Evolutionary conservation across 1,140 invertebrate species (phyloP), one percentile per base, ranked within the genome.

Genomic region (Drosophila nikananu): DNA sequence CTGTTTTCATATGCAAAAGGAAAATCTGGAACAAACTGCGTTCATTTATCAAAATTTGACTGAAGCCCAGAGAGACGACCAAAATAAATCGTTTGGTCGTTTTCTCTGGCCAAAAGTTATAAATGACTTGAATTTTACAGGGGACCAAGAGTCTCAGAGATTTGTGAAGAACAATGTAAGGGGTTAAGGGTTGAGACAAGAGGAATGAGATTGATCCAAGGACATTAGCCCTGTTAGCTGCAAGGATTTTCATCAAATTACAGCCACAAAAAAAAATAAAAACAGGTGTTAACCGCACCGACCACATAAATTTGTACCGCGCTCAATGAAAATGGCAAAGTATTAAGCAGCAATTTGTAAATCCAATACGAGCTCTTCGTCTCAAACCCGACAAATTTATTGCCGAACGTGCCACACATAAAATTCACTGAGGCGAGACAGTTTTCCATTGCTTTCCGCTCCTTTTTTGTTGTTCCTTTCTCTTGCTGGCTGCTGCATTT

Each of bases 1-100:
- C 17, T 21, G 39, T 61, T 35, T 35, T 60, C 35, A 32, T 77
- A 77, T 77, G 75, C 75, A 77, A 79, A 78, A 42, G 66, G 27
- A 57, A 63, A 71, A 52, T 42, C 32, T 41, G 46, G n/a, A 42
- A 25, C 42, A 48, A 52, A 74, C 55, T 67, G 57, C 44, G 42
- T 72, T 70, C 70, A 90, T 89, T 84, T 81, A 84, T 89, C 84
- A 90, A 84, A 79, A 52, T 84, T 90, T 78, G 81, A 74, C 84
- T 55, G 49, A 30, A 49, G 48, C 62, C 48, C 27, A 74, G 73
- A 12, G 73, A 12, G 54, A 57, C 32, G 21, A 80, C 46, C 71
- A 37, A 48, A 77, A 87, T 84, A 89, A 87, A 89, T 90, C 74
- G 61, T 63, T 72, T 73, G 57, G 27, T 62, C 49, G 23, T 67